These are phyloP conservation scores for Dermolepida albohirtum DNA, from an alignment of 2,888 invertebrate genomes.

Conservation along the genomic window DNA sequence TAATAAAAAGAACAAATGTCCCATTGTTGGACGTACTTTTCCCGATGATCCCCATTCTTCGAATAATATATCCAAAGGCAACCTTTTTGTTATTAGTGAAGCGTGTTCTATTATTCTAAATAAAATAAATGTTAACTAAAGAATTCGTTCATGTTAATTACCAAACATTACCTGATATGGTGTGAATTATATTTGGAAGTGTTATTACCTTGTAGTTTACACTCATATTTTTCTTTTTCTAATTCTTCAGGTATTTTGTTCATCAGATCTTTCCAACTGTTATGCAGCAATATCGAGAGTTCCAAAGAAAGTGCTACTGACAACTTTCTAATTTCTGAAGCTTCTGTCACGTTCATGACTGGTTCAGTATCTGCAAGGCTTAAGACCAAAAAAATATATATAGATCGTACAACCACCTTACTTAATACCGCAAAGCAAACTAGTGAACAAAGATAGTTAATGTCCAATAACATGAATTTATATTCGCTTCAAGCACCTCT, in stretches of 20 bases:
- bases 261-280: conserved; percentile 81
- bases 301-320: conserved; percentile 70
- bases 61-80: conserved; percentile 80
- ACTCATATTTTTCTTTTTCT: conserved; percentile 61
- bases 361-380: too few relatives aligned
- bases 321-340: conserved; percentile 78
- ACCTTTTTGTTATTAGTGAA: conserved; percentile 65
- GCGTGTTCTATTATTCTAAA: conserved; percentile 76
- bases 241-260: conserved; percentile 74
- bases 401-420: too few relatives aligned
- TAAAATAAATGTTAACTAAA: conserved; percentile 38
- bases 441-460: too few relatives aligned
- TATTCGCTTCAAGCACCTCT: too few relatives aligned
- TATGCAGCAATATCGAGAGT: conserved; percentile 72
- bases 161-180: conserved; percentile 70
- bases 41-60: conserved; percentile 93
- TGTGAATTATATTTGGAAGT: conserved; percentile 73
- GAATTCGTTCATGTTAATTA: background rate
- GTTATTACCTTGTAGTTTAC: conserved; percentile 57
- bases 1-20: conserved; percentile 74
- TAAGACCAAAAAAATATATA: too few relatives aligned
- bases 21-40: conserved; percentile 76
- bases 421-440: too few relatives aligned
- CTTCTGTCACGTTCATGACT: too few relatives aligned
- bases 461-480: too few relatives aligned